phyloP scores from a whole-genome alignment of 2,888 invertebrate genomes.

The Agrotis exclamationis region DNA sequence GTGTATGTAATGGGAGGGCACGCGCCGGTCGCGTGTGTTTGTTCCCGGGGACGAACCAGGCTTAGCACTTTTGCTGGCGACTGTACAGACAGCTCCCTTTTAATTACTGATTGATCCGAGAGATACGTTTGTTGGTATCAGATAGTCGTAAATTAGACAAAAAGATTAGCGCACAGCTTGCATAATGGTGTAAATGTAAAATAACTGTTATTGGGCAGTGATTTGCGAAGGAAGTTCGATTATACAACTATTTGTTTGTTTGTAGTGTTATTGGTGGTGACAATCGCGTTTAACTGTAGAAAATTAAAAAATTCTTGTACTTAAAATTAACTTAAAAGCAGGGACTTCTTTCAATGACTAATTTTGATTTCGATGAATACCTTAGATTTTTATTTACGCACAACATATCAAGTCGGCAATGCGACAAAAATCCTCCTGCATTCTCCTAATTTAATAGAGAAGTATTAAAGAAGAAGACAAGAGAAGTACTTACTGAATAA shows the following conservation, averaged over 20 bases:
- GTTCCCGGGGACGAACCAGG: slow-evolving; percentile 73
- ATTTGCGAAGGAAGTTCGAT: slow-evolving; percentile 47
- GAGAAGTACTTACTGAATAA: no score
- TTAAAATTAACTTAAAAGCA: not conserved
- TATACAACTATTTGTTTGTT: slow-evolving; percentile 45
- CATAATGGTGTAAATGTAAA: slow-evolving; percentile 62
- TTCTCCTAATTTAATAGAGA: no score
- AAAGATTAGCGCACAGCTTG: slow-evolving; percentile 74
- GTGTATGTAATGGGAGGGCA: slow-evolving; percentile 83
- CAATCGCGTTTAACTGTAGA: not conserved
- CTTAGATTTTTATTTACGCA: no score
- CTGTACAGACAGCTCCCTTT: slow-evolving; percentile 76
- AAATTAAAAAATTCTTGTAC: not conserved
- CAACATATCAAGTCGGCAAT: no score
- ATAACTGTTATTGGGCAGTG: slow-evolving; percentile 63
- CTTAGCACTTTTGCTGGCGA: slow-evolving; percentile 86
- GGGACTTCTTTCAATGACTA: no score
- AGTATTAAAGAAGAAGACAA: no score
- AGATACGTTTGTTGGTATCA: slow-evolving; percentile 77
- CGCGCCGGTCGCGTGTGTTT: slow-evolving; percentile 80
- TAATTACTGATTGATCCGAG: slow-evolving; percentile 87
- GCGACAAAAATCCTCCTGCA: no score
- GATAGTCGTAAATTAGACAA: slow-evolving; percentile 83
- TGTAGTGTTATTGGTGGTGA: not conserved
- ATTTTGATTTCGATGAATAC: no score